Conservation (phyloP, 2,888 invertebrate species). For the Oscheius sp. region DNA sequence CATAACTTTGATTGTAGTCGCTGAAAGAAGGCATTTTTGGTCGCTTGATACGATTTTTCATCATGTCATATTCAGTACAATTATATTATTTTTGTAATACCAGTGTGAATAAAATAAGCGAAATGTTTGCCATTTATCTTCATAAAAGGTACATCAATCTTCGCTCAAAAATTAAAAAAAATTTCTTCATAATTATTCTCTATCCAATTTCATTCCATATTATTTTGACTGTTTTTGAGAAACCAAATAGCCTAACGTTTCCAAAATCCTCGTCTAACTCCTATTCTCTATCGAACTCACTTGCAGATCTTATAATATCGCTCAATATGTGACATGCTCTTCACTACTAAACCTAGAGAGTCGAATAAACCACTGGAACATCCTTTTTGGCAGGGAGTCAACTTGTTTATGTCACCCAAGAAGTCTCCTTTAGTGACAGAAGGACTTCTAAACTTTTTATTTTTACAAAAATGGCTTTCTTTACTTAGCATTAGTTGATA, state of each 20-base stretch:
- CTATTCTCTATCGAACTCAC: constrained; percentile 4
- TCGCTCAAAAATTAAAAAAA: too few species aligned
- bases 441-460: too few species aligned
- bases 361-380: constrained; percentile 41
- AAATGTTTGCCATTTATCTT: too few species aligned
- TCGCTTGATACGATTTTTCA: too few species aligned
- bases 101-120: too few species aligned
- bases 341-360: constrained; percentile 34
- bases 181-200: neutral
- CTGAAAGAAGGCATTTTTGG: constrained; percentile 25
- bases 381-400: constrained; percentile 30
- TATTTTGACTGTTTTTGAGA: neutral
- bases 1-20: constrained; percentile 37
- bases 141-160: too few species aligned
- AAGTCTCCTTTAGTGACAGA: too few species aligned
- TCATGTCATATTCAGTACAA: too few species aligned
- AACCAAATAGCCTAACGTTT: too few species aligned
- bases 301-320: constrained; percentile 43
- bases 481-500: too few species aligned
- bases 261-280: neutral
- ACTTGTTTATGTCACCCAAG: neutral
- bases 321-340: constrained; percentile 49
- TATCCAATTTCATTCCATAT: neutral
- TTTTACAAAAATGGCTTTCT: too few species aligned
- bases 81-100: too few species aligned